Percentiles rank a stretch among this genome's conserved stretches.
phyloP scores from a whole-genome alignment of 2,797 vertebrate genomes.

The Poecilia gillii region DNA sequence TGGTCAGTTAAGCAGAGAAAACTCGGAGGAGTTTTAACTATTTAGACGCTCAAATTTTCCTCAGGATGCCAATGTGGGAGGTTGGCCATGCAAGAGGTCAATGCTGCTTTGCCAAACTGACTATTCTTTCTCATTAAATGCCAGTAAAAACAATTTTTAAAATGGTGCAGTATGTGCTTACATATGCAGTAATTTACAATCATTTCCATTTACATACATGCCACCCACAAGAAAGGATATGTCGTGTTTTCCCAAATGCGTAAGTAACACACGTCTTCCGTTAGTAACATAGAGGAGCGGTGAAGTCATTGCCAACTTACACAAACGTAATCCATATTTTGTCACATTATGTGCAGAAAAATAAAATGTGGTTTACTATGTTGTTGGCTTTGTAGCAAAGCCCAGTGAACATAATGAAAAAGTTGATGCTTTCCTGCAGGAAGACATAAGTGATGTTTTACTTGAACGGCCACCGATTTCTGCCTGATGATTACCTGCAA shows the following conservation, averaged over 20 bases:
- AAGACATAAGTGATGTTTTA: not conserved
- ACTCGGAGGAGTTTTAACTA: conserved; percentile 22
- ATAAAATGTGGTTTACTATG: not conserved
- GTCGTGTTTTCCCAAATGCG: conserved; percentile 22
- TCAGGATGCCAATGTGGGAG: conserved; percentile 27
- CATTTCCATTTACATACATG: no score
- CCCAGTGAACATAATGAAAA: not conserved
- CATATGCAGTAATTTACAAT: not conserved
- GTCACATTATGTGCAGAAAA: not conserved
- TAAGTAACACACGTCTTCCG: conserved; percentile 5
- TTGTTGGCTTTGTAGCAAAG: conserved; percentile 5
- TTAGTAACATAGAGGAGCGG: conserved; percentile 7
- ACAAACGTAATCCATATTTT: not conserved
- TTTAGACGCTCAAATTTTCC: conserved; percentile 7
- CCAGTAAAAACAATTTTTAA: not conserved
- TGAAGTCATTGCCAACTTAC: conserved; percentile 11
- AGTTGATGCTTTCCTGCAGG: not conserved
- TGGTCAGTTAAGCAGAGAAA: conserved; percentile 18
- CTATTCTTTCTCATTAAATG: not conserved
- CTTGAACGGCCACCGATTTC: conserved; percentile 1
- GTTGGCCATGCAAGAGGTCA: conserved; percentile 26
- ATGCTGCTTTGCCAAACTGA: conserved; percentile 9
- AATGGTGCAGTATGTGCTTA: not conserved
- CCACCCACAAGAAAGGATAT: not conserved
- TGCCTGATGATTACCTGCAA: conserved; percentile 19